Base-by-base conservation (phyloP, 2,888 invertebrate species). In the Cyaniris semiargus region DNA sequence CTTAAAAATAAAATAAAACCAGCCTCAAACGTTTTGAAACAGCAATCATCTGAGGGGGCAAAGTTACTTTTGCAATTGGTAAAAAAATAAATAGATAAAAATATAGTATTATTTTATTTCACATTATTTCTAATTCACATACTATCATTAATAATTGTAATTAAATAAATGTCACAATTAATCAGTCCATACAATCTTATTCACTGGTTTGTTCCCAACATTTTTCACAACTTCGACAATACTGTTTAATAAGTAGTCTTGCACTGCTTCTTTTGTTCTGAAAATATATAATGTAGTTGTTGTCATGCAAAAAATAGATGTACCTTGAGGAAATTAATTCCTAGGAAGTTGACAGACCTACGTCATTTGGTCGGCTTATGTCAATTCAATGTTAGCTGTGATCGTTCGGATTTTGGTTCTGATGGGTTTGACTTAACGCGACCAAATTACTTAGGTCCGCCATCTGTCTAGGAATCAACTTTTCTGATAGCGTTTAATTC, bases 41-140 rank as follows among this genome's bases (percentile, higher is more conserved):
- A 91, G 60, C 95, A 95, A 84, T 88, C 89, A 7, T 94, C 94
- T 13, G 87, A 94, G 75, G 97, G 96, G 13, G 95, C 96, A 3
- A 95, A 95, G 85, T 91, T 97, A 81, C 92, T 97, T 82, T 86
- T 95, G 80, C 93, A 94, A 82, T 95, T 94, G 84, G 81, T 93
- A 75, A 85, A 86, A 53, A 82, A 90, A 89, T 82, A 86, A 92
- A 90, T 89, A 89, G 86, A 79, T 5, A 6, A 66, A 44, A 76
- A 70, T 77, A 79, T 70, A 38, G 78, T 75, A 70, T 78, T 79
- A 78, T 81, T 81, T 77, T 58, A 78, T 78, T 75, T 75, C 76
- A 66, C 75, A 78, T 76, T 76, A 77, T 70, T 18, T 48, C 48
- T 7, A 71, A 77, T 79, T 76, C 60, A 23, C 60, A 10, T 23